Percentiles rank a stretch among this genome's conserved stretches.
Conservation (phyloP, 2,113 vertebrate genomes). For the Pseudorectes ferrugineus region DNA sequence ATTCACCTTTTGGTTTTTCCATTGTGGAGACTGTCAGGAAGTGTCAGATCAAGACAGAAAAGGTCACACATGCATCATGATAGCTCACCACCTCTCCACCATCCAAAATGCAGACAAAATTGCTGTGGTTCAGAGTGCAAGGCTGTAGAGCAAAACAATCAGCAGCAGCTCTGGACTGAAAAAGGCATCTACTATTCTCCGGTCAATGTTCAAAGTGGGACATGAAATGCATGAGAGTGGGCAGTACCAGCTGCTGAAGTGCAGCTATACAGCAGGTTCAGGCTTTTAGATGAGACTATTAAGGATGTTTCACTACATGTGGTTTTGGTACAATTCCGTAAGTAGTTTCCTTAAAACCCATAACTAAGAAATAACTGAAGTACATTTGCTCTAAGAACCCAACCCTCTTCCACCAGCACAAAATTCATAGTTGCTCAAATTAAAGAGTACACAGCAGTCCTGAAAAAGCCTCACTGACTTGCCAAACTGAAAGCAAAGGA, state of each 20-base stretch:
- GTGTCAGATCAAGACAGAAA: constrained; percentile 83
- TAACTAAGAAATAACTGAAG: background rate
- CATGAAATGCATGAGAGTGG: background rate
- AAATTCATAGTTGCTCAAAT: background rate
- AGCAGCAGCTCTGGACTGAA: constrained; percentile 83
- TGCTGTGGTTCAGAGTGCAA: constrained; percentile 78
- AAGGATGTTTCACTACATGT: background rate
- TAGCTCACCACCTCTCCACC: constrained; percentile 86
- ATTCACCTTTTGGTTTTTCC: constrained; percentile 18
- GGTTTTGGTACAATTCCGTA: background rate
- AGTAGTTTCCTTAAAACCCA: background rate
- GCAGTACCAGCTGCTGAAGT: background rate
- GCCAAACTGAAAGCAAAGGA: background rate
- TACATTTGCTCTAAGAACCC: background rate
- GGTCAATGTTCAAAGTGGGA: constrained; percentile 76
- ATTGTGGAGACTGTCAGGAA: constrained; percentile 82
- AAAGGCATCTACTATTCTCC: constrained; percentile 79
- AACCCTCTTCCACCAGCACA: background rate
- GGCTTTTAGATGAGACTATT: background rate
- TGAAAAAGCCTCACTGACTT: background rate
- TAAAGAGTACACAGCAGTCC: background rate
- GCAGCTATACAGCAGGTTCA: background rate
- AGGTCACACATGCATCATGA: constrained; percentile 84
- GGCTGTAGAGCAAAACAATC: constrained; percentile 78
- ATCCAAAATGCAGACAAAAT: constrained; percentile 85